Evolutionary conservation across 2,113 vertebrate species (phyloP), one percentile per base, ranked within the genome.

Genomic region (Psophia crepitans): DNA sequence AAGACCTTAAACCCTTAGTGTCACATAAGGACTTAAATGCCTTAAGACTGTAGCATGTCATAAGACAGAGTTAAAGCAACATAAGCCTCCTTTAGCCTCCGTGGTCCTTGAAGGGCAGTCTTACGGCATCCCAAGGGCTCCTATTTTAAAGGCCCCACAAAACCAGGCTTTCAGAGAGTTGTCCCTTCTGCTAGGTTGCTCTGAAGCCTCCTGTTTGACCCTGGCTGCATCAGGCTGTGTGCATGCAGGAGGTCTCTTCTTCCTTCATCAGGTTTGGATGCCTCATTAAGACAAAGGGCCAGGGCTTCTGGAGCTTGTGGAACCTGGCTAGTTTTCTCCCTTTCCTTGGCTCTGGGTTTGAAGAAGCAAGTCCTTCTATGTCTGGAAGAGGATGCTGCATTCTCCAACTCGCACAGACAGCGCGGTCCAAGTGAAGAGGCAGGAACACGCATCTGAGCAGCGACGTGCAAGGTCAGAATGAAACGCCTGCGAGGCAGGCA

Each of bases 1-100:
- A 90, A 95, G 71, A 87, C 58, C 82, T 94, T 94, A 96, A 97
- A 96, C 70, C 93, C 63, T 85, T 20, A 19, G 74, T 80, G 94
- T 83, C 93, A 89, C 87, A 77, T 53, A 57, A 46, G 82, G 93
- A 77, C 74, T 96, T 95, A 94, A 85, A 88, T 26, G 78, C 58
- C 75, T 96, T 83, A 91, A 76, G 74, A 65, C 51, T 65, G 57
- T 61, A 79, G 61, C 64, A 46, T 64, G 82, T 82, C 56, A 18
- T 57, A 86, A 96, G 84, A 49, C 90, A 54, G 85, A 88, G 74
- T 28, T 83, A 85, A 93, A 90, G 70, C 63, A 68, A 26, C 44
- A 61, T 91, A 93, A 96, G 74, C 78, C 82, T 69, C 58, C 58
- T 73, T 48, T 68, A 93, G 81, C 81, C 32, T 61, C 63, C 5